These are phyloP conservation scores for Physocephala rufipes DNA, from an alignment of 2,888 invertebrate genomes.

Conservation along the genomic window DNA sequence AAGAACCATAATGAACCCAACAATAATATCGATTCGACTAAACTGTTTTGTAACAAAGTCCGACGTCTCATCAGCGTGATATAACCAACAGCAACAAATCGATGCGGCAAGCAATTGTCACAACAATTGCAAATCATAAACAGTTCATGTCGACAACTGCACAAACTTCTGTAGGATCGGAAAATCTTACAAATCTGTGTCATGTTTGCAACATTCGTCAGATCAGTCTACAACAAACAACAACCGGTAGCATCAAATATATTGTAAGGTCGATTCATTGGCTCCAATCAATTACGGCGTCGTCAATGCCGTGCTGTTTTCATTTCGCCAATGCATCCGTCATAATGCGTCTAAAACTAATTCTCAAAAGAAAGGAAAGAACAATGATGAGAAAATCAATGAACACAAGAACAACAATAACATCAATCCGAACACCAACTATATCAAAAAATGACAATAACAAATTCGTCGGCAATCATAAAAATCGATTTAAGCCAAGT, in stretches of 20 bases:
- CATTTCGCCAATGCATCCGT: neutral
- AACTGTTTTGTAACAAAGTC: too few relatives aligned
- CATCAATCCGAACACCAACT: too few relatives aligned
- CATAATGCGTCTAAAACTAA: too few relatives aligned
- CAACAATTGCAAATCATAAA: too few relatives aligned
- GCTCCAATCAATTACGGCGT: neutral
- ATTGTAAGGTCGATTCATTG: neutral
- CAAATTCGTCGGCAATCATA: neutral
- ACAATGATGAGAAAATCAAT: slow-evolving; percentile 9
- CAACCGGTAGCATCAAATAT: neutral
- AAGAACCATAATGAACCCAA: neutral
- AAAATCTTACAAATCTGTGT: slow-evolving; percentile 39
- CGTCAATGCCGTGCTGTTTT: neutral
- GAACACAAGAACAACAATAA: slow-evolving; percentile 1
- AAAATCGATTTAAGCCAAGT: slow-evolving; percentile 13
- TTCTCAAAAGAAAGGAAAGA: too few relatives aligned
- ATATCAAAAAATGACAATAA: neutral
- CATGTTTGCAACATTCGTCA: slow-evolving; percentile 13
- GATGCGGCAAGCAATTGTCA: too few relatives aligned
- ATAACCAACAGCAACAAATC: too few relatives aligned
- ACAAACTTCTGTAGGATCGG: too few relatives aligned
- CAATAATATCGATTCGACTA: too few relatives aligned
- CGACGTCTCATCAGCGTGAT: neutral
- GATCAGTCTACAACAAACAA: neutral
- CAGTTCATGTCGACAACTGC: too few relatives aligned